A percentile compares a stretch with the other conserved stretches of the same genome.
Conservation (phyloP, 2,888 invertebrate genomes). For the Artemia sinica region DNA sequence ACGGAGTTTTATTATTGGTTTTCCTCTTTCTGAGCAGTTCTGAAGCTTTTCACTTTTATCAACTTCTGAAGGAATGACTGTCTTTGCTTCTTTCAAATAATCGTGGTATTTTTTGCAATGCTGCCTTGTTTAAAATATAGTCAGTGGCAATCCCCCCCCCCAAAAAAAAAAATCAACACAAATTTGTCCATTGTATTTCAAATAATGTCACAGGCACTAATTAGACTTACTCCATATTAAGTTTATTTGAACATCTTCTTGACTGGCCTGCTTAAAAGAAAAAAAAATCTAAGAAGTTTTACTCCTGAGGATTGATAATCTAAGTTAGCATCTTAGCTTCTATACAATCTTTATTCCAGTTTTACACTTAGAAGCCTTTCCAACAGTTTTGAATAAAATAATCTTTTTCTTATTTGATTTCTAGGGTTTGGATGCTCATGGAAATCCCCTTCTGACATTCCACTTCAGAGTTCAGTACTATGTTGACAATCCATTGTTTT, state of each 20-base stretch:
- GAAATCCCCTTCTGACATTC: constrained; percentile 68
- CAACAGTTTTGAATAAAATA: background rate
- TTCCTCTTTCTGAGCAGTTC: too few species aligned
- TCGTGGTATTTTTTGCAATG: too few species aligned
- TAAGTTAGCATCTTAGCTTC: background rate
- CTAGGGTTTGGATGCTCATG: constrained; percentile 73
- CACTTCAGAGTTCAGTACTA: constrained; percentile 84
- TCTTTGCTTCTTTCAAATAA: too few species aligned
- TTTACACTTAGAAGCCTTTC: constrained; percentile 8
- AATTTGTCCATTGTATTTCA: too few species aligned
- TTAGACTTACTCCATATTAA: too few species aligned
- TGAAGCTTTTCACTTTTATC: too few species aligned
- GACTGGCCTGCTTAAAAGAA: background rate
- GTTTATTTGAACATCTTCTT: background rate
- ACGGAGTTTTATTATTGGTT: too few species aligned
- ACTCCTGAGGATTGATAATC: background rate
- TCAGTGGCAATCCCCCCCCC: too few species aligned
- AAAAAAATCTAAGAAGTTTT: background rate
- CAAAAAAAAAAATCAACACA: too few species aligned
- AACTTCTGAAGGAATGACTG: too few species aligned
- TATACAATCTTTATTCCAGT: constrained; percentile 19
- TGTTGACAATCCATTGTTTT: constrained; percentile 71
- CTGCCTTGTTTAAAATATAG: too few species aligned
- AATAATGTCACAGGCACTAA: too few species aligned
- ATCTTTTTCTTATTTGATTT: constrained; percentile 29